phyloP scores from a whole-genome alignment of 2,113 vertebrate species.

The Atlantisia rogersi region DNA sequence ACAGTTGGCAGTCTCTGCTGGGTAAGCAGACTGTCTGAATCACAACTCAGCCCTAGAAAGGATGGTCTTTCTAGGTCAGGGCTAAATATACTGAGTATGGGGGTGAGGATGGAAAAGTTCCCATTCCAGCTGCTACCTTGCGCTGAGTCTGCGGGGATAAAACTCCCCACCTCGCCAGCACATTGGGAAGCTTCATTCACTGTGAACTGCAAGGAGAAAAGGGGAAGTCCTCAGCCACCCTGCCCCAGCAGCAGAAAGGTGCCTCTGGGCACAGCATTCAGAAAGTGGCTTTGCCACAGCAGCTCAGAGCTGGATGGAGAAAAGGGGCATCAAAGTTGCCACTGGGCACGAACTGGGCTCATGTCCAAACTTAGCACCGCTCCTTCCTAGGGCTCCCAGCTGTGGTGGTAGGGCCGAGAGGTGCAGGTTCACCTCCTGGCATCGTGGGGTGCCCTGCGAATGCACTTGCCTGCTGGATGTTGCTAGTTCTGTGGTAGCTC shows the following conservation, averaged over 20 bases:
- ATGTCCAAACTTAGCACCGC: rapidly evolving
- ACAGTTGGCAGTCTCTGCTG: slow-evolving; percentile 58
- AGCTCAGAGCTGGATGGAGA: neutral
- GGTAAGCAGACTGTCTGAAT: slow-evolving; percentile 66
- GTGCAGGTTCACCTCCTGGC: neutral
- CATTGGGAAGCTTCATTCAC: neutral
- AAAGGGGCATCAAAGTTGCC: neutral
- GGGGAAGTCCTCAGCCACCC: neutral
- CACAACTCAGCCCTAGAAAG: slow-evolving; percentile 68
- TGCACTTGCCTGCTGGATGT: neutral
- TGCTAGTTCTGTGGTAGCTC: neutral
- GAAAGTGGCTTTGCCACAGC: rapidly evolving
- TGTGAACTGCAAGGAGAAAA: neutral
- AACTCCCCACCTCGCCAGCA: neutral
- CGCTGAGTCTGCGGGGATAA: neutral
- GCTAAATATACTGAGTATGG: slow-evolving; percentile 55
- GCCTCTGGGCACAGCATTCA: rapidly evolving
- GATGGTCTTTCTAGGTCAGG: slow-evolving; percentile 67
- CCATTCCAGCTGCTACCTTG: slow-evolving; percentile 35
- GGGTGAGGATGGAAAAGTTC: slow-evolving; percentile 63
- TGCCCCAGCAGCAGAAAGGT: neutral
- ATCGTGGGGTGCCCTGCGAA: neutral
- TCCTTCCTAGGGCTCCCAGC: neutral
- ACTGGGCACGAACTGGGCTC: neutral
- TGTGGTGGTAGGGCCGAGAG: neutral